Conservation (phyloP, 2,888 invertebrate genomes). For the Zygaena filipendulae region DNA sequence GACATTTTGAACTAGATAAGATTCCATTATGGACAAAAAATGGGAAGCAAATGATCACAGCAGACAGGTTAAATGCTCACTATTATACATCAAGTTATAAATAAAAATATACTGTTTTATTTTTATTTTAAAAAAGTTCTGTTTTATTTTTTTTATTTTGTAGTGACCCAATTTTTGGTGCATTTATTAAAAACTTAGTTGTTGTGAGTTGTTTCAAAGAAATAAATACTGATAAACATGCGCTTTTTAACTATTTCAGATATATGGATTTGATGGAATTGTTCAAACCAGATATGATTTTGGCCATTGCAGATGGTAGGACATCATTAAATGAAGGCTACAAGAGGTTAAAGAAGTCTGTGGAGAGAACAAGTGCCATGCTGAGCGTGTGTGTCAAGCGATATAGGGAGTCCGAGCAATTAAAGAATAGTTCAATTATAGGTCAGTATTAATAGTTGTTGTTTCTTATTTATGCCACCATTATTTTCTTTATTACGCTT, state of each 20-base stretch:
- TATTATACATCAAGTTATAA: too few species aligned
- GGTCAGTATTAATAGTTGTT: slow-evolving; percentile 29
- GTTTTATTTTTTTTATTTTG: slow-evolving; percentile 1
- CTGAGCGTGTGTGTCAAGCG: slow-evolving; percentile 75
- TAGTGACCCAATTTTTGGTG: slow-evolving; percentile 1
- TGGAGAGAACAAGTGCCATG: slow-evolving; percentile 74
- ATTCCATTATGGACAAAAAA: slow-evolving; percentile 83
- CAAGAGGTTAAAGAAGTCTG: slow-evolving; percentile 78
- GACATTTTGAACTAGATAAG: slow-evolving; percentile 76
- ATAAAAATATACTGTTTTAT: too few species aligned
- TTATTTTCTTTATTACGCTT: too few species aligned
- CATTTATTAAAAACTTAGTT: too few species aligned
- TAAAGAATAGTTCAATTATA: slow-evolving; percentile 47
- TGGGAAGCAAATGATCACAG: slow-evolving; percentile 76
- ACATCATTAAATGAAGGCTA: slow-evolving; percentile 72
- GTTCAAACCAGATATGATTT: slow-evolving; percentile 84
- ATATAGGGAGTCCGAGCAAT: slow-evolving; percentile 66
- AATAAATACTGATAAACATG: too few species aligned
- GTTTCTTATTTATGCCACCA: too few species aligned
- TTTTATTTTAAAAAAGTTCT: slow-evolving; percentile 6
- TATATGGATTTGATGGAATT: slow-evolving; percentile 83
- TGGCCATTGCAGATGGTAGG: slow-evolving; percentile 83
- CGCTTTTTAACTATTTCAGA: too few species aligned
- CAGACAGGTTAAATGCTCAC: slow-evolving; percentile 69
- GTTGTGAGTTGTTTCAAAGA: too few species aligned